Evolutionary conservation across 2,888 invertebrate genomes (phyloP), one percentile per base, ranked within the genome.

Genomic region (Panopea generosa): DNA sequence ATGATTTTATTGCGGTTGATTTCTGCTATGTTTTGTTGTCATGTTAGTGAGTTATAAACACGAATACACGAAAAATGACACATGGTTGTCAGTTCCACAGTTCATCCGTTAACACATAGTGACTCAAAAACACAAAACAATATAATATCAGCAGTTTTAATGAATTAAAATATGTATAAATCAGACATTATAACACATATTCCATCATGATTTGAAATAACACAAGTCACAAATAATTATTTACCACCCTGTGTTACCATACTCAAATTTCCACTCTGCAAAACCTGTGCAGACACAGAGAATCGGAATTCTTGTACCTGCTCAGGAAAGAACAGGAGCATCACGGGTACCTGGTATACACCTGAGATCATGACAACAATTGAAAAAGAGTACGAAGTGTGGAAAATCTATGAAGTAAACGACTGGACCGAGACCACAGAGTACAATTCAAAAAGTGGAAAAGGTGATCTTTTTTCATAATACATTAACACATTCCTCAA

Each of bases 211-310:
- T n/a, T n/a, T n/a, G n/a, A n/a, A n/a, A n/a, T n/a, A n/a, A n/a
- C n/a, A n/a, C n/a, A n/a, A n/a, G n/a, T n/a, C n/a, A n/a, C n/a
- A n/a, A n/a, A n/a, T n/a, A n/a, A n/a, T n/a, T n/a, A n/a, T 90
- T 6, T 90, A 87, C 89, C 2, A 63, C 90, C 27, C 90, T 89
- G 87, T 91, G 0, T 61, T 91, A n/a, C 90, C 91, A 0, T 55
- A 72, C 65, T 93, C 24, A 84, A 90, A 75, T 93, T 92, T 82
- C 82, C 86, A 0, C 70, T 93, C 1, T 93, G 92, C 78, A 66
- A 66, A 43, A 70, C 27, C 4, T 85, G 89, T 33, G 75, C 47
- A n/a, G 38, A 84, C 50, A 67, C 70, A 38, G 76, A 85, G 18
- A 52, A 69, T 0, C 40, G 50, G 1, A 50, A 70, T 0, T 33